Evolutionary conservation across 2,113 vertebrate genomes (phyloP).

Genomic region (Callospermophilus lateralis): DNA sequence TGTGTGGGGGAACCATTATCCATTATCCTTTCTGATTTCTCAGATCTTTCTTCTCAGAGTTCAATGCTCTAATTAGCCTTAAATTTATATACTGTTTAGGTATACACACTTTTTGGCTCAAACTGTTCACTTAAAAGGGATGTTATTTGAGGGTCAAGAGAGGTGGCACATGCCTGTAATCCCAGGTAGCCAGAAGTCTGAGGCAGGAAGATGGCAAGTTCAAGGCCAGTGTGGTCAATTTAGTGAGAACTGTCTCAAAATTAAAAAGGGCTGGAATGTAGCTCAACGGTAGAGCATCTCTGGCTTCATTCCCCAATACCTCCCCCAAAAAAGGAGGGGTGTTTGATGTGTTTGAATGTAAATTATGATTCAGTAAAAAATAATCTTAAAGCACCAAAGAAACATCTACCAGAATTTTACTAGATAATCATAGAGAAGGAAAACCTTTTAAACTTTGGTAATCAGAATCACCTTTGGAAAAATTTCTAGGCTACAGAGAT

Average conservation of each 20-base stretch:
- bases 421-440: not conserved
- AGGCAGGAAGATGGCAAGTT: not conserved
- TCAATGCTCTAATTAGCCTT: not conserved
- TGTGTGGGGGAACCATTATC: too few species aligned
- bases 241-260: not conserved
- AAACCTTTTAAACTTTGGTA: not conserved
- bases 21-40: not conserved
- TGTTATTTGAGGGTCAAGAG: not conserved
- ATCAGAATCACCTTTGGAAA: slow-evolving; percentile 20
- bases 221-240: not conserved
- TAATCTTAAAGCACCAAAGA: not conserved
- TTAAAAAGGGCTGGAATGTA: not conserved
- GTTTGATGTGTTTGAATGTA: not conserved
- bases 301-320: not conserved
- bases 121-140: not conserved
- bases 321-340: too few species aligned
- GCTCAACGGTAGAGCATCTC: not conserved
- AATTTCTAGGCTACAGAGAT: not conserved
- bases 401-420: not conserved
- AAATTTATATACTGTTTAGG: not conserved
- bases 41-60: not conserved
- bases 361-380: not conserved
- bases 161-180: not conserved
- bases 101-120: not conserved
- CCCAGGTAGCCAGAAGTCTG: not conserved